These are phyloP conservation scores for Atta texana DNA, from an alignment of 1,140 invertebrate genomes.

Conservation along the genomic window DNA sequence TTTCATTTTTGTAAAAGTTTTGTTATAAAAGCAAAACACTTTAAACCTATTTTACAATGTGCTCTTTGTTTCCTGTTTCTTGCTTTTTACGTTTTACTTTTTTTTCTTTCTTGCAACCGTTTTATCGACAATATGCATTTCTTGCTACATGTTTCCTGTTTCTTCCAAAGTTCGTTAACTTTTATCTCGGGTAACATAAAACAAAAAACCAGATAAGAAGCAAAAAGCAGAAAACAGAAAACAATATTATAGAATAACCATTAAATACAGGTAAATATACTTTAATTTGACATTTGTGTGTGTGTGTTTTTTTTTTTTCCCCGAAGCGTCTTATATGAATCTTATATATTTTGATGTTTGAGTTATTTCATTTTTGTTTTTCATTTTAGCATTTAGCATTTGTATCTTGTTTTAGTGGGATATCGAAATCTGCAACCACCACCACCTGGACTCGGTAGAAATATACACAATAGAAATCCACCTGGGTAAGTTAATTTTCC, in stretches of 20 bases:
- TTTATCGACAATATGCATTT: no score
- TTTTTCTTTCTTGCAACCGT: no score
- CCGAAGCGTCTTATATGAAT: not conserved
- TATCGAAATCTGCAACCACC: slow-evolving; percentile 84
- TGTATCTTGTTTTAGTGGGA: slow-evolving; percentile 75
- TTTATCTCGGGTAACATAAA: no score
- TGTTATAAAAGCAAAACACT: not conserved
- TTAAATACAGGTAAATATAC: not conserved
- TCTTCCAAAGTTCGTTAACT: no score
- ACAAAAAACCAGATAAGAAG: no score
- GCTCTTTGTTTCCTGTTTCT: no score
- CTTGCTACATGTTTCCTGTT: no score
- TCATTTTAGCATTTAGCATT: slow-evolving; percentile 6
- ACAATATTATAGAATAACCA: no score
- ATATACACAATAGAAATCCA: slow-evolving; percentile 84
- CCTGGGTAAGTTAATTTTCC: slow-evolving; percentile 79
- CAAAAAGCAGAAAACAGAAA: no score
- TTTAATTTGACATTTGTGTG: not conserved
- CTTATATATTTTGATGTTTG: not conserved
- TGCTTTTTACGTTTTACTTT: no score
- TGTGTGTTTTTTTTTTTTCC: not conserved
- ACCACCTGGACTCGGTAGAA: slow-evolving; percentile 83
- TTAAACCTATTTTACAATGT: no score
- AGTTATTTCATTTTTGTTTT: not conserved
- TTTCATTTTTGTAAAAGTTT: not conserved